Conservation (phyloP, 2,113 vertebrate genomes). For the Carassius carassius region DNA sequence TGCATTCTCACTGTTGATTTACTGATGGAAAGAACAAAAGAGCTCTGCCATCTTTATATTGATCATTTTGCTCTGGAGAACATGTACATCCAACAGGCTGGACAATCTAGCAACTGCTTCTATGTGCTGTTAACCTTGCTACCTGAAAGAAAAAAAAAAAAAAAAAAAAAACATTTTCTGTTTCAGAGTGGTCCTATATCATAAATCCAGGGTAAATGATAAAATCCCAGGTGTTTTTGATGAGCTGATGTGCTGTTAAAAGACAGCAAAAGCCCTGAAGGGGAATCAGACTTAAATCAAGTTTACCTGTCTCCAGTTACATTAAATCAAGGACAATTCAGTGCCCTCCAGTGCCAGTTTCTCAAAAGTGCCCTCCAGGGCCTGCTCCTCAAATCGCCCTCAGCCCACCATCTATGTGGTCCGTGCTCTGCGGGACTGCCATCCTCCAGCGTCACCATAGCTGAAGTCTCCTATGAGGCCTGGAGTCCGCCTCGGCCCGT, state of each 20-base stretch:
- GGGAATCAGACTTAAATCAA: conserved; percentile 11
- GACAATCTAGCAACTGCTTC: conserved; percentile 23
- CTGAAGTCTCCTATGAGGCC: too few species aligned
- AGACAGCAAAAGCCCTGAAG: background rate
- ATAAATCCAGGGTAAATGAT: conserved; percentile 41
- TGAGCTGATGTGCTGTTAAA: background rate
- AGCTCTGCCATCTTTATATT: background rate
- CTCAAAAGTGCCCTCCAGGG: too few species aligned
- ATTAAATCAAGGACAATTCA: conserved; percentile 10
- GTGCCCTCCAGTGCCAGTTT: too few species aligned
- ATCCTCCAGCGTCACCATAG: too few species aligned
- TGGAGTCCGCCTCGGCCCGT: too few species aligned
- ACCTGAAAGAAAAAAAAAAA: background rate
- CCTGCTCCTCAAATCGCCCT: too few species aligned
- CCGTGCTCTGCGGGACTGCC: too few species aligned
- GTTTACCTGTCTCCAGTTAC: conserved; percentile 16
- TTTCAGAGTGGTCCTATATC: conserved; percentile 22
- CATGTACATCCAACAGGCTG: background rate
- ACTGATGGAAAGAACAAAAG: conserved; percentile 3
- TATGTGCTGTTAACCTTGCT: conserved; percentile 21
- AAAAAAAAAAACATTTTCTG: background rate
- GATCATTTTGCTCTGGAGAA: background rate
- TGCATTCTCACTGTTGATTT: background rate
- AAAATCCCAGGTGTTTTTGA: conserved; percentile 38
- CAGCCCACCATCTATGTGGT: too few species aligned